Conservation (phyloP, 2,888 invertebrate genomes). For the Pseudococcus jackbeardsleyi region DNA sequence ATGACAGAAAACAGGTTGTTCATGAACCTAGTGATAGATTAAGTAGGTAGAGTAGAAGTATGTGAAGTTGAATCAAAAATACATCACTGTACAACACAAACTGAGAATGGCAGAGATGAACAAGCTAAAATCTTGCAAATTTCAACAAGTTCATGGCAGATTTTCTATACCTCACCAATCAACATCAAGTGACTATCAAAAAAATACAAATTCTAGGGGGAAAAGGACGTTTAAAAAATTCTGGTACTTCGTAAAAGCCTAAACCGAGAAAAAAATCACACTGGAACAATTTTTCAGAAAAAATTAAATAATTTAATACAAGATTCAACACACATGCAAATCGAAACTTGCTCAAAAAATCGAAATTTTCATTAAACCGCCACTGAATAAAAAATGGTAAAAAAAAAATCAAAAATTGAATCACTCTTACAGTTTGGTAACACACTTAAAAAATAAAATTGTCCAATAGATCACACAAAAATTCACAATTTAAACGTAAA, state of each 20-base stretch:
- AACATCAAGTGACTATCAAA: neutral
- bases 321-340: neutral
- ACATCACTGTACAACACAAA: too few species aligned
- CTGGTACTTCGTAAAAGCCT: neutral
- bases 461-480: neutral
- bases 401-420: neutral
- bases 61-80: too few species aligned
- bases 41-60: too few species aligned
- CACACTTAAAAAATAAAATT: constrained; percentile 10
- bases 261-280: neutral
- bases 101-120: neutral
- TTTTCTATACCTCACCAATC: neutral
- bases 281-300: neutral
- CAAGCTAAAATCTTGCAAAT: neutral
- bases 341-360: neutral
- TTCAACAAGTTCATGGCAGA: neutral
- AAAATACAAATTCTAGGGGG: neutral
- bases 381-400: neutral
- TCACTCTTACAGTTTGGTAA: constrained; percentile 22
- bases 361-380: neutral
- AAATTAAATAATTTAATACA: neutral
- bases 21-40: too few species aligned
- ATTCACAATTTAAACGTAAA: constrained; percentile 44
- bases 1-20: too few species aligned
- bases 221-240: neutral